A percentile compares a stretch with the other conserved stretches of the same genome.
phyloP scores from a whole-genome alignment of 2,888 invertebrate species.

The Ophonus ardosiacus region DNA sequence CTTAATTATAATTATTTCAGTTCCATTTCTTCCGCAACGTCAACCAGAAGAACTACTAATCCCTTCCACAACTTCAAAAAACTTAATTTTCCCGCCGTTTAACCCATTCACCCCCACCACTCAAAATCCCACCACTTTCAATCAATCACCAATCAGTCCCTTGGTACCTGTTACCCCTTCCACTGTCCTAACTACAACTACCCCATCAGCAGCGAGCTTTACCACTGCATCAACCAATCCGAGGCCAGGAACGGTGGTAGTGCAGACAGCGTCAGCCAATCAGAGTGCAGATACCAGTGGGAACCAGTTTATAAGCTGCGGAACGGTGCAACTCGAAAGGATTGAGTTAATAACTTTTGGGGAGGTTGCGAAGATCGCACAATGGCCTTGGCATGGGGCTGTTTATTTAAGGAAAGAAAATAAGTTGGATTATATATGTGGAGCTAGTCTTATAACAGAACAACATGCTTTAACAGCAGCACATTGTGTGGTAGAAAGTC shows the following conservation, averaged over 20 bases:
- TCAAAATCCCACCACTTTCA: background rate
- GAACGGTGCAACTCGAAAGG: conserved; percentile 75
- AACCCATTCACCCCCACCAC: background rate
- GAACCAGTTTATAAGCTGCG: conserved; percentile 71
- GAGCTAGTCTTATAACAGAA: conserved; percentile 80
- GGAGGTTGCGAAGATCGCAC: conserved; percentile 76
- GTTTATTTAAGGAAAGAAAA: conserved; percentile 76
- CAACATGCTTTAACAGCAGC: conserved; percentile 81
- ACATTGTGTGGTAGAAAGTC: conserved; percentile 79
- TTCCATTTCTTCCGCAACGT: background rate
- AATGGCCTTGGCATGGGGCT: conserved; percentile 85
- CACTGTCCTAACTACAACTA: background rate
- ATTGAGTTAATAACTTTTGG: conserved; percentile 77
- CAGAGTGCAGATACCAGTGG: background rate
- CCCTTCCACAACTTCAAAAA: background rate
- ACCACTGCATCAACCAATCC: background rate
- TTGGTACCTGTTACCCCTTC: background rate
- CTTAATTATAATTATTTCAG: background rate
- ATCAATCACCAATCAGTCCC: background rate
- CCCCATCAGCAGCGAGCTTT: background rate
- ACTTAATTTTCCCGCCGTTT: background rate
- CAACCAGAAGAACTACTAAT: background rate
- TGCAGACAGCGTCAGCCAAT: background rate
- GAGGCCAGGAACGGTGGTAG: background rate
- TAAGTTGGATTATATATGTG: conserved; percentile 80